Base-by-base conservation (phyloP, 2,797 vertebrate genomes). In the Periparus ater region DNA sequence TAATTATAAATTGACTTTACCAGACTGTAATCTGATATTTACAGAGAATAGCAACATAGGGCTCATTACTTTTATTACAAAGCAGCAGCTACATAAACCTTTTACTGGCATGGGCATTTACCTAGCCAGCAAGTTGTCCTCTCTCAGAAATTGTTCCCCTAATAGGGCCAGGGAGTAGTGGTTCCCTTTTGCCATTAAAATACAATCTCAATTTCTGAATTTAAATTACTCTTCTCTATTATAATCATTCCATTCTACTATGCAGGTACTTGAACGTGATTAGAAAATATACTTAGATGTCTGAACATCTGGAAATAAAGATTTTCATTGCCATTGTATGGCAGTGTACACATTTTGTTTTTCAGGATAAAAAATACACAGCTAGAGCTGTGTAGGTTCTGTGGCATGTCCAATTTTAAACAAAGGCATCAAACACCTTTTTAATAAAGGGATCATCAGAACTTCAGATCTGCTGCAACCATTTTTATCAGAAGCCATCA, bases 241-340 rank as follows among this genome's bases (percentile, higher is more conserved):
- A 72, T 44, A 70, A 29, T 70, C 2, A 47, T 91, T 75, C 74
- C 60, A 44, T 93, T 80, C 38, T 42, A 85, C 18, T 44, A 65
- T 3, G 3, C 15, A 93, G 42, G 50, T 82, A 45, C 51, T 74
- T 50, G 45, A 92, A 78, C 67, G 20, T 42, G 17, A 85, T 85
- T 82, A 91, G 55, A 34, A 71, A 82, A 88, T 89, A 77, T 29
- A 47, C 15, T 42, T 60, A 63, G 12, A 44, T 29, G 12, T 30
- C 84, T 72, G 53, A 88, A 85, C 26, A 90, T 63, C 65, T 86
- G 70, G 65, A 94, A 92, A 81, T 70, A 67, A 89, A 81, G 34
- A 36, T 73, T 93, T 75, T 71, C 25, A 47, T 40, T 89, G 27
- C 19, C 47, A 44, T 45, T 79, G 6, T 32, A 72, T 48, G 11